Percentiles rank a stretch among this genome's conserved stretches.
Evolutionary conservation across 1,140 invertebrate species (phyloP).

Genomic region (Drosophila navojoa): DNA sequence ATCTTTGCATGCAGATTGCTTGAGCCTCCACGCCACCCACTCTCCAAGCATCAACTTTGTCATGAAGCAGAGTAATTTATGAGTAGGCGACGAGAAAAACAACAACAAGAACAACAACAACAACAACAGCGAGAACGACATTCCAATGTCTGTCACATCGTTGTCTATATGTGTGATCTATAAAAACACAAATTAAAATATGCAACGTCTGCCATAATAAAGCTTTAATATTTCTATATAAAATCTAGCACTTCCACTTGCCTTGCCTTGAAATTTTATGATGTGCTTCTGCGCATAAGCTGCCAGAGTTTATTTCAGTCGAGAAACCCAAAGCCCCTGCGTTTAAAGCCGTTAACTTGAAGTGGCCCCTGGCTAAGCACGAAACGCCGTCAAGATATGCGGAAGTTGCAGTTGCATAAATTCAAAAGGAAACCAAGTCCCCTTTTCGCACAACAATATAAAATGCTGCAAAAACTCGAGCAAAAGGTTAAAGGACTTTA

Average conservation of each 20-base stretch:
- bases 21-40: background rate
- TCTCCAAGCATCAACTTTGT: background rate
- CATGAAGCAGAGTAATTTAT: constrained; percentile 43
- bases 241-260: too few species aligned
- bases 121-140: background rate
- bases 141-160: constrained; percentile 10
- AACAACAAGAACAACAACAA: background rate
- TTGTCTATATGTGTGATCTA: constrained; percentile 1
- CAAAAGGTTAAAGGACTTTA: constrained; percentile 69
- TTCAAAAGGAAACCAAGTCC: constrained; percentile 14
- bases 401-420: constrained; percentile 52
- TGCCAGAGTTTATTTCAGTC: background rate
- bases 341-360: constrained; percentile 43
- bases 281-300: background rate
- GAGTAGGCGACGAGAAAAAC: constrained; percentile 22
- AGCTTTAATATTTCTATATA: background rate
- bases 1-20: too few species aligned
- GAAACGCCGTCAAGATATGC: constrained; percentile 48
- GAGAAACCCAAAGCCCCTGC: background rate
- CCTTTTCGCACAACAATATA: background rate
- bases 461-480: constrained; percentile 44
- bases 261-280: constrained; percentile 11
- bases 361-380: constrained; percentile 32
- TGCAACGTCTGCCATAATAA: background rate
- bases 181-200: constrained; percentile 3